Conservation (phyloP, 2,888 invertebrate genomes). For the Glaucopsyche alexis region DNA sequence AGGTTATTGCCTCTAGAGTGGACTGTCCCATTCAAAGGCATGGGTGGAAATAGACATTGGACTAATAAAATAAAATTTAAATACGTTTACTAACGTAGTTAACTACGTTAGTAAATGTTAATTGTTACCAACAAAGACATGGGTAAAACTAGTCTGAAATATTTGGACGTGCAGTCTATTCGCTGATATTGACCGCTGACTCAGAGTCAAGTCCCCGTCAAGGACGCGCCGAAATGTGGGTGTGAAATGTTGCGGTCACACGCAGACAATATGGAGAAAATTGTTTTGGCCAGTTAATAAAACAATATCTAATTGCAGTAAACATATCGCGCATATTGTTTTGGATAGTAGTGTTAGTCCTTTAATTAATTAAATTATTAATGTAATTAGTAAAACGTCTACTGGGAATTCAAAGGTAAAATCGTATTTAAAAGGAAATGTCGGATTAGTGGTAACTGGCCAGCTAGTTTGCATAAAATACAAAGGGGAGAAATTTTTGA, state of each 20-base stretch:
- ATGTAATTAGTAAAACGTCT: neutral
- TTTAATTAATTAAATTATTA: neutral
- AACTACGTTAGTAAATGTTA: too few relatives aligned
- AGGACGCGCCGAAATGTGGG: conserved; percentile 32
- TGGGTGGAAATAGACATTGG: too few relatives aligned
- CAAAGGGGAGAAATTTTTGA: neutral
- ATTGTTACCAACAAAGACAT: too few relatives aligned
- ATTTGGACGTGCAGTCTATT: neutral
- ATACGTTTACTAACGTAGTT: too few relatives aligned
- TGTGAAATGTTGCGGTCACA: neutral
- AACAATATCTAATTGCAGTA: too few relatives aligned
- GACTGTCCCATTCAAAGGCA: too few relatives aligned
- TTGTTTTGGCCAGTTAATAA: neutral
- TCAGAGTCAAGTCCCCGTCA: conserved; percentile 42
- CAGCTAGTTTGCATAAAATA: neutral
- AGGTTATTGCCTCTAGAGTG: too few relatives aligned
- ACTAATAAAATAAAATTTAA: too few relatives aligned
- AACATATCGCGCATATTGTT: too few relatives aligned
- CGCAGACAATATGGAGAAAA: neutral
- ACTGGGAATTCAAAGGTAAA: neutral
- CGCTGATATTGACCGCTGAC: conserved; percentile 35
- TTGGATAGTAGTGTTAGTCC: too few relatives aligned
- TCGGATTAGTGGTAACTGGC: neutral
- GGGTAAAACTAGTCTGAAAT: too few relatives aligned
- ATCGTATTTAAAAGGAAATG: neutral